Evolutionary conservation across 30 jellyfish, hydroid and myxozoan genomes (phyloP).

Genomic region (Aurelia sp.): DNA sequence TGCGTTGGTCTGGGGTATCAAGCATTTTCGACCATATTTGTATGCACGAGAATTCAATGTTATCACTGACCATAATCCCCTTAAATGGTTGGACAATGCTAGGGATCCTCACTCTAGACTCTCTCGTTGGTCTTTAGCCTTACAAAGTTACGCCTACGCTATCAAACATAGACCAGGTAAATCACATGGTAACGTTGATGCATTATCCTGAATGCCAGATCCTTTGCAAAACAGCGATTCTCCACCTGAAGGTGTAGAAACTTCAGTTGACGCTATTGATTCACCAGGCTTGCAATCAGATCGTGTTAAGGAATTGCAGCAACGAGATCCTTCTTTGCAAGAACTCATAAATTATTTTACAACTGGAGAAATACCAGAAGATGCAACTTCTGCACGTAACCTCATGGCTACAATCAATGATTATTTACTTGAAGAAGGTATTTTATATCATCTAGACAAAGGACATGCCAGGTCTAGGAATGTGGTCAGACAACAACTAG

Average conservation of each 20-base stretch:
- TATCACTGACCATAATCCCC: slow-evolving; percentile 60
- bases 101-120: slow-evolving; percentile 57
- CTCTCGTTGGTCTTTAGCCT: slow-evolving; percentile 60
- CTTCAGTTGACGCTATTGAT: slow-evolving; percentile 28
- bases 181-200: slow-evolving; percentile 56
- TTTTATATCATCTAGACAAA: slow-evolving; percentile 51
- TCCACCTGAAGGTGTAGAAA: not conserved
- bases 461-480: slow-evolving; percentile 44
- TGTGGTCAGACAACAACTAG: slow-evolving; percentile 35
- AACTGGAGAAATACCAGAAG: slow-evolving; percentile 6
- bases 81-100: slow-evolving; percentile 59
- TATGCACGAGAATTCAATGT: slow-evolving; percentile 49
- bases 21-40: slow-evolving; percentile 63
- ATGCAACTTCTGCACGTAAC: slow-evolving; percentile 7
- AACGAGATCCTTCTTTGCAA: slow-evolving; percentile 24
- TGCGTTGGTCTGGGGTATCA: slow-evolving; percentile 63
- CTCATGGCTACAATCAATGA: slow-evolving; percentile 58
- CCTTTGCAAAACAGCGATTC: not conserved
- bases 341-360: slow-evolving; percentile 12
- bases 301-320: slow-evolving; percentile 9
- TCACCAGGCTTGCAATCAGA: slow-evolving; percentile 40
- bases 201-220: slow-evolving; percentile 54
- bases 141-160: slow-evolving; percentile 35
- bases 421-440: slow-evolving; percentile 55
- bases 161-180: slow-evolving; percentile 66